Base-by-base conservation (phyloP, 2,797 vertebrate species). In the Gadopsis marmoratus region DNA sequence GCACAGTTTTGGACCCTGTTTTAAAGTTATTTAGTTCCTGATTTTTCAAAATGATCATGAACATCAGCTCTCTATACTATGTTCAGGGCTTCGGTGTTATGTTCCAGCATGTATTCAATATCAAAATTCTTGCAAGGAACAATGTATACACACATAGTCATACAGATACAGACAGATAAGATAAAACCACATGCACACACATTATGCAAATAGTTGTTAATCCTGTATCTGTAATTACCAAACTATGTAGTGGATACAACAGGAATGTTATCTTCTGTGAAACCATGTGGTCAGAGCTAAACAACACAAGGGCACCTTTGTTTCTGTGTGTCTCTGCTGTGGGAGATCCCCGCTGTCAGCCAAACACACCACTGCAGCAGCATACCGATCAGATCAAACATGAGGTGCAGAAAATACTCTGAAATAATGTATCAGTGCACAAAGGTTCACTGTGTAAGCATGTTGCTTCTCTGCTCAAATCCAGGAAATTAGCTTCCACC, bases 181-280 rank as follows among this genome's bases (percentile, higher is more conserved):
- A 26, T 33, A 29, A 56, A 69, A 71, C 53, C 63, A 56, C 74
- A 53, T 17, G 66, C 48, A 74, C 65, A 39, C 72, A 56, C 60
- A 39, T 82, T 74, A 86, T 80, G 76, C 84, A 80, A 85, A 88
- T 79, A 4, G 16, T 4, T 69, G 33, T 51, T 76, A 10, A 55
- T 81, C 39, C 7, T 83, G 53, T 62, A 83, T 74, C 64, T 71
- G 47, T 82, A 79, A 84, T 91, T 86, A 89, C 65, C 53, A 67
- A 86, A 80, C 82, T 87, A 78, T 87, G 87, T 47, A 69, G 85
- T 77, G 82, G 78, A 89, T 71, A 78, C 67, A 78, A 53, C 37
- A 26, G 86, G 91, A 90, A 88, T 92, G 82, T 92, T 87, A 91
- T 93, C 91, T 89, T 47, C 79, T 73, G 71, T 84, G 76, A 88